These are phyloP conservation scores for Ivindomyrus marchei DNA, from an alignment of 2,113 vertebrate species.

Conservation along the genomic window DNA sequence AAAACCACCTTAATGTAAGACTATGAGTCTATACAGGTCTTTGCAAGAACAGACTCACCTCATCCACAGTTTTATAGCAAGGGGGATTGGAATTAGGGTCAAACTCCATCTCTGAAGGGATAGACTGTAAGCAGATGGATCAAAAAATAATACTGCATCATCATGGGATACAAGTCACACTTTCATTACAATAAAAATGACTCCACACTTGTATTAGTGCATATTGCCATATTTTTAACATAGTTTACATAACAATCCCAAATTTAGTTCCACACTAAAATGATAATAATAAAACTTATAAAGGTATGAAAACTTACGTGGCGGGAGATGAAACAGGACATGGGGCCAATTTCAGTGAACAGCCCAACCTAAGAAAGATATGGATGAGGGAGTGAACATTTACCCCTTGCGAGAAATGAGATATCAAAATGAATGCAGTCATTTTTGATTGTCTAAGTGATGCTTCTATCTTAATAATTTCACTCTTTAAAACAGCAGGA, in stretches of 20 bases:
- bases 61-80: slow-evolving; percentile 85
- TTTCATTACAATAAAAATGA: neutral
- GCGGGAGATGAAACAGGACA: slow-evolving; percentile 93
- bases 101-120: slow-evolving; percentile 90
- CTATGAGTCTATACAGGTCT: neutral
- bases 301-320: slow-evolving; percentile 63
- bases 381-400: neutral
- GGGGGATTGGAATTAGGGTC: slow-evolving; percentile 89
- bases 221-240: neutral
- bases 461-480: neutral
- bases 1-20: neutral
- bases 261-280: neutral
- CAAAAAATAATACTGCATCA: neutral
- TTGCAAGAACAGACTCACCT: slow-evolving; percentile 52
- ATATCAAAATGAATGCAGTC: neutral
- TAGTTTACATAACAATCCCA: neutral
- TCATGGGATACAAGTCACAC: neutral
- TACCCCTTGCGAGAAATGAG: neutral
- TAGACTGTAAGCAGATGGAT: slow-evolving; percentile 64
- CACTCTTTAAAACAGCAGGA: neutral
- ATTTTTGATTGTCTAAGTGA: neutral
- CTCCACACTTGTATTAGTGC: neutral
- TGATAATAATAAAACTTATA: neutral
- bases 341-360: slow-evolving; percentile 90
- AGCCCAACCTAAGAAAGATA: slow-evolving; percentile 69